A percentile compares a stretch with the other conserved stretches of the same genome.
Conservation (phyloP, 2,113 vertebrate genomes). For the Notothenia coriiceps region DNA sequence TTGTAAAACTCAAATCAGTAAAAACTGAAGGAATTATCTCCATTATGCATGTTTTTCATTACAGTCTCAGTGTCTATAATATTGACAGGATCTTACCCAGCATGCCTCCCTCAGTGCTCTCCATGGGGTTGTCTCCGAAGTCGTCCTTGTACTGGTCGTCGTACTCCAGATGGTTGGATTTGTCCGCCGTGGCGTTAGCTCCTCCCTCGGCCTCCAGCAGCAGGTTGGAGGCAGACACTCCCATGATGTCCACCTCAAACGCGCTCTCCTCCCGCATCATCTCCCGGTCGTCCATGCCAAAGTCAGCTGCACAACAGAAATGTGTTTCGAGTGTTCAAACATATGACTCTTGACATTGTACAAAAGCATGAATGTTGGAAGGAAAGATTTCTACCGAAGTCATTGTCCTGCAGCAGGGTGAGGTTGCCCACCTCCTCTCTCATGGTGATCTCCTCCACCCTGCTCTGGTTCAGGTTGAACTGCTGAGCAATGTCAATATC, state of each 20-base stretch:
- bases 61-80: neutral
- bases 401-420: constrained; percentile 95
- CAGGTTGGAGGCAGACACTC: constrained; percentile 90
- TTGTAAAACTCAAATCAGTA: neutral
- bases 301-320: constrained; percentile 86
- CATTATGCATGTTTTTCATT: neutral
- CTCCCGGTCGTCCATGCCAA: constrained; percentile 97
- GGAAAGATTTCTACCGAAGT: constrained; percentile 87
- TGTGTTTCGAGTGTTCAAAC: neutral
- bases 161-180: constrained; percentile 93
- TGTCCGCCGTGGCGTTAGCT: constrained; percentile 89
- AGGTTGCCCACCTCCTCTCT: constrained; percentile 98
- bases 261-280: constrained; percentile 95
- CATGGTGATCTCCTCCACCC: constrained; percentile 99
- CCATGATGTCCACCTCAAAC: constrained; percentile 94
- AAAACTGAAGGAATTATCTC: neutral
- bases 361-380: neutral
- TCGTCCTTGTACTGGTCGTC: constrained; percentile 86
- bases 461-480: constrained; percentile 97
- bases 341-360: too few species aligned
- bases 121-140: constrained; percentile 90
- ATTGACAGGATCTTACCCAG: constrained; percentile 83
- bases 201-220: constrained; percentile 93
- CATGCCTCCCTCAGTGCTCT: constrained; percentile 94
- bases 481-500: constrained; percentile 98